Base-by-base conservation (phyloP, 1,140 invertebrate genomes). In the Drosophila sp. region DNA sequence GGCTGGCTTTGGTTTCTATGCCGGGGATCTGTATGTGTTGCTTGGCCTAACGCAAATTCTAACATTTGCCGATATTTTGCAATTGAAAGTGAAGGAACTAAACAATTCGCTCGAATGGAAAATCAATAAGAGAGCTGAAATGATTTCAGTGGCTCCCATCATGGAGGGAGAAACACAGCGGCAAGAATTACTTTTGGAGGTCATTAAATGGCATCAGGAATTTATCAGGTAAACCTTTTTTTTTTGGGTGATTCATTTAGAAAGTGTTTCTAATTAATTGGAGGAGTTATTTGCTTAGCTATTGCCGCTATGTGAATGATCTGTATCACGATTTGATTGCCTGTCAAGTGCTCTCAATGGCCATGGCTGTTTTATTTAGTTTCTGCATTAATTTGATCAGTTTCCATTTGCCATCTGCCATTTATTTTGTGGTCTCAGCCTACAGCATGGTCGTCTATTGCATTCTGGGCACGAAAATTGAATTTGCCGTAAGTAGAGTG, bases 141-240 rank as follows among this genome's bases (percentile, higher is more conserved):
- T 38, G 0, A 5, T 40, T 0, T 1, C 4, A 4, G 66, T 82
- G 0, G 79, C 70, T 4, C 33, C 5, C 0, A 6, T 0, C 1
- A 47, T 68, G 8, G 29, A 5, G 11, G 32, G 55, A 25, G 69
- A 60, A 3, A n/a, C 55, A 2, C 11, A 50, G 6, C 32, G 60
- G 0, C 30, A 71, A 0, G 2, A 7, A 2, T 10, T 77, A 4
- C 57, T 87, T 0, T 25, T 87, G 0, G 83, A 87, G 8, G 11
- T 77, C 8, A 89, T 87, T 6, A 77, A 72, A 17, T 87, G 84
- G 84, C 83, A 87, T 75, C 84, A 87, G 10, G n/a, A 72, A 1
- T 89, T 84, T n/a, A 72, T 63, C 0, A 33, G 74, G 83, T 87
- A 61, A 44, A 35, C 17, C 17, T 17, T 17, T 17, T 17, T 0